Conservation (phyloP, 2,888 invertebrate species). For the Drosophila multiciliata region DNA sequence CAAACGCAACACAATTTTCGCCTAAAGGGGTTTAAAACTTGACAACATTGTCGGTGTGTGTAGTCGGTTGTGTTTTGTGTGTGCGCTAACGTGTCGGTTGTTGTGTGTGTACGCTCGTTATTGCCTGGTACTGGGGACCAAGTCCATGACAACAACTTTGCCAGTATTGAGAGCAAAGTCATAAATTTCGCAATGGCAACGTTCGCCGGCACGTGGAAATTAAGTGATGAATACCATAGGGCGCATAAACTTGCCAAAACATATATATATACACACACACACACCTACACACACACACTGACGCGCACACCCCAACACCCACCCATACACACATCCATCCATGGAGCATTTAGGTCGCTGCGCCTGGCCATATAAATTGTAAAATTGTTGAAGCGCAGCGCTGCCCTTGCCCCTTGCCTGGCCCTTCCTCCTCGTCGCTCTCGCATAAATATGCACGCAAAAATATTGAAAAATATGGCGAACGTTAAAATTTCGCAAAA, state of each 20-base stretch:
- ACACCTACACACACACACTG: slow-evolving; percentile 14
- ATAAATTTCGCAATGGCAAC: slow-evolving; percentile 78
- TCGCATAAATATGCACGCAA: slow-evolving; percentile 22
- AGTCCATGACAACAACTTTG: slow-evolving; percentile 52
- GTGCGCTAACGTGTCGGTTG: slow-evolving; percentile 1
- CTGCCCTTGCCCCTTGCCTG: neutral
- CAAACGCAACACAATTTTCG: slow-evolving; percentile 52
- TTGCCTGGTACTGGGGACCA: slow-evolving; percentile 25
- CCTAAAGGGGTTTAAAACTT: slow-evolving; percentile 63
- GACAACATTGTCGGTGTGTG: slow-evolving; percentile 45
- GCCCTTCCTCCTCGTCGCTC: neutral
- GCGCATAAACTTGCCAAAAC: slow-evolving; percentile 62
- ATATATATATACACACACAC: slow-evolving; percentile 14
- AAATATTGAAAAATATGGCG: slow-evolving; percentile 72
- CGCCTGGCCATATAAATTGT: slow-evolving; percentile 69
- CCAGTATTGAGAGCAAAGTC: slow-evolving; percentile 59
- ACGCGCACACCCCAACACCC: slow-evolving; percentile 2
- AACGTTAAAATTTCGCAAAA: slow-evolving; percentile 64
- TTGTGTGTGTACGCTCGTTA: slow-evolving; percentile 16
- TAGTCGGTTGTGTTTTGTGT: slow-evolving; percentile 5
- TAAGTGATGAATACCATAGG: slow-evolving; percentile 77
- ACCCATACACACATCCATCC: slow-evolving; percentile 6
- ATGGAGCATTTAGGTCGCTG: slow-evolving; percentile 65
- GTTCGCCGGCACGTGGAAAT: slow-evolving; percentile 72
- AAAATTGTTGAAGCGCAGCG: slow-evolving; percentile 67